Evolutionary conservation across 2,113 vertebrate genomes (phyloP), one percentile per base, ranked within the genome.

Genomic region (Eidolon helvum): DNA sequence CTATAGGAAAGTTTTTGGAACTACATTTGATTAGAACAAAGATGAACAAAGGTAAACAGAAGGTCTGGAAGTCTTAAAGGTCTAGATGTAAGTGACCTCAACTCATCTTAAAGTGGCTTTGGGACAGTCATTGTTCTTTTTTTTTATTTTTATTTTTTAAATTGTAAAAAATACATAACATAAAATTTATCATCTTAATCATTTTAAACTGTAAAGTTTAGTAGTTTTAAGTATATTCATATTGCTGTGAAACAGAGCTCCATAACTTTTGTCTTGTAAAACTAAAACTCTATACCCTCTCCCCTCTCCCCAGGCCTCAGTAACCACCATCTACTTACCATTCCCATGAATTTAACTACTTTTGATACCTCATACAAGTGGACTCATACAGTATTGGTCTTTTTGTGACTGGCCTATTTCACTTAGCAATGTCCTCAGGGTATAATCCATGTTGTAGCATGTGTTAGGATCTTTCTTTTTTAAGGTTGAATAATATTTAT

Each of bases 11-110:
- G 33, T 80, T 85, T 55, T 79, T 24, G 3, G n/a, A 63, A 28
- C 28, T 43, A 22, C 15, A 45, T 84, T 78, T 87, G 87, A 78
- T 91, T 40, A 74, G 63, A 93, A 61, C 24, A 78, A 69, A 84
- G 24, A 28, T 55, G 30, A 65, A 69, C 30, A 53, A 66, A 82
- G 24, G 45, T 92, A 16, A 74, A 26, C 48, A 66, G 45, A 74
- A 87, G 38, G 50, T 71, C 38, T 43, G 66, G 40, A 43, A 91
- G 4, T 59, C 10, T 14, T 19, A 38, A 43, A 74, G 10, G 2
- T 90, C 50, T 59, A 61, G 22, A 61, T 86, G 12, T 68, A 45
- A 80, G 79, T 75, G 74, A 48, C 38, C 16, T 77, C 2, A 0
- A 10, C 10, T 95, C 43, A n/a, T 59, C 38, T 65, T 69, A 71